These are phyloP conservation scores for Leptinotarsa tumamoca DNA, from an alignment of 2,888 invertebrate genomes.

Conservation along the genomic window DNA sequence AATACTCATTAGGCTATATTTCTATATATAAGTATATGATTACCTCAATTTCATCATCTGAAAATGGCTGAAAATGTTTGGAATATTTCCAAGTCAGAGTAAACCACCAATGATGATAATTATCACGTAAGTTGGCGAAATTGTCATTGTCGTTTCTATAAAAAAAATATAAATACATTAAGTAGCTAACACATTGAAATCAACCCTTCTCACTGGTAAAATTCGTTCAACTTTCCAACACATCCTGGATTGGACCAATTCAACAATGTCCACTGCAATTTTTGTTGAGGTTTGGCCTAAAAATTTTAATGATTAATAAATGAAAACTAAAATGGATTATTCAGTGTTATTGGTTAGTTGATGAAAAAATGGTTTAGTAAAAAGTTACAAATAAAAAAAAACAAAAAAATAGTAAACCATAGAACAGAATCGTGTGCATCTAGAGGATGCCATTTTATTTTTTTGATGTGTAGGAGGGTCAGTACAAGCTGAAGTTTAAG, in stretches of 20 bases:
- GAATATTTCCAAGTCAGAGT: slow-evolving; percentile 60
- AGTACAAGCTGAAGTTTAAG: too few relatives aligned
- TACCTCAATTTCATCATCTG: slow-evolving; percentile 49
- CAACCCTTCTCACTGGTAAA: slow-evolving; percentile 52
- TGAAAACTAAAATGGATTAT: not conserved
- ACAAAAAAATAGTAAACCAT: too few relatives aligned
- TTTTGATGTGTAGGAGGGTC: too few relatives aligned
- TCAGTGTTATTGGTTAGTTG: too few relatives aligned
- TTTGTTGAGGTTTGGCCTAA: slow-evolving; percentile 58
- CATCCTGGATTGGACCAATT: slow-evolving; percentile 60
- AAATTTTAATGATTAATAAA: slow-evolving; percentile 27
- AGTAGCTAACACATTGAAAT: not conserved
- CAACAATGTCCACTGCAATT: slow-evolving; percentile 60
- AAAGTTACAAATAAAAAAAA: too few relatives aligned
- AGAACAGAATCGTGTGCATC: too few relatives aligned
- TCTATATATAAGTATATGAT: not conserved
- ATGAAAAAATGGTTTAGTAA: too few relatives aligned
- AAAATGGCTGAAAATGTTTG: slow-evolving; percentile 54
- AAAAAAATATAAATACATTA: slow-evolving; percentile 23
- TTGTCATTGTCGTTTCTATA: slow-evolving; percentile 57
- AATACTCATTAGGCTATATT: too few relatives aligned
- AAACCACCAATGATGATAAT: slow-evolving; percentile 59
- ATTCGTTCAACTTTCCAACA: slow-evolving; percentile 56
- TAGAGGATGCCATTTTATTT: too few relatives aligned
- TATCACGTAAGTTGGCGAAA: slow-evolving; percentile 54